Base-by-base conservation (phyloP, 2,113 vertebrate genomes). In the Electrona antarctica region DNA sequence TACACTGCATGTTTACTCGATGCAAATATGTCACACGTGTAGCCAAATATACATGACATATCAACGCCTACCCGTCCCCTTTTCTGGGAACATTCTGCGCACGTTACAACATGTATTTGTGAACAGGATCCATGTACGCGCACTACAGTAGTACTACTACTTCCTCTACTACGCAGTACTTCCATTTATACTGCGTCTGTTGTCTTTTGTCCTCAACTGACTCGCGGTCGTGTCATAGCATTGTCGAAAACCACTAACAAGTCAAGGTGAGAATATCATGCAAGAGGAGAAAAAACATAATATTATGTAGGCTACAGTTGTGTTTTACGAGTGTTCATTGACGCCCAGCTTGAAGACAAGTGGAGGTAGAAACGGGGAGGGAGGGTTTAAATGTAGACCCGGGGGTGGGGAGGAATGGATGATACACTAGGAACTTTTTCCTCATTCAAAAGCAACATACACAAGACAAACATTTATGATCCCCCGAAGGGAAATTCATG, bases 161-260 rank as follows among this genome's bases (percentile, higher is more conserved):
- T 90, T 90, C 90, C 89, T 90, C 83, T 86, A 89, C 88, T 88
- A 90, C 88, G 87, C 85, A 90, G 87, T 91, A 90, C 84, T 90
- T 85, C 58, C 78, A 85, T 88, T 73, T 89, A 41, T 41, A 89
- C 81, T 89, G 77, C 76, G 78, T 21, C 21, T 21, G 33, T 73
- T 75, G 82, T 61, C 82, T 89, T 64, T 80, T 89, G 86, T 88
- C 81, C 81, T 87, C 77, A 71, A 73, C 5, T 6, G 5, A 41
- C 3, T 41, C 83, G 77, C 69, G 60, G 72, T 69, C 67, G 66
- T 60, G 7, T 59, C 73, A 60, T 64, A 72, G 55, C 33, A 59
- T 79, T 61, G 14, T 41, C 62, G 72, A 74, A 65, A 65, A 63
- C 69, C 66, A 60, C 72, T 55, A 60, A 7, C 71, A 56, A 9